Evolutionary conservation across 2,888 invertebrate species (phyloP).

Genomic region (Proisotoma minuta): DNA sequence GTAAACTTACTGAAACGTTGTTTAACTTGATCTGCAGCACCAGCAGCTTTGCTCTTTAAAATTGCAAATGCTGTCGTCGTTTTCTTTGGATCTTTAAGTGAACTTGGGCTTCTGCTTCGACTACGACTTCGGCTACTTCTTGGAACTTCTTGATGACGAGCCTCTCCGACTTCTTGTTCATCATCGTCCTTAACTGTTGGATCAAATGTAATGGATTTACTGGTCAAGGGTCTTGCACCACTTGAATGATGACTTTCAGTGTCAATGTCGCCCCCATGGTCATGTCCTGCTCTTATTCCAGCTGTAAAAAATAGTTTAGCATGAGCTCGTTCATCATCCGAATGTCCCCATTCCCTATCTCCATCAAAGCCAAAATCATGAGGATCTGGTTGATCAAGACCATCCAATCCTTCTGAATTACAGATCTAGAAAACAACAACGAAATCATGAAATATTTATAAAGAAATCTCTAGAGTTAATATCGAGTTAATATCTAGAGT

Average conservation of each 20-base stretch:
- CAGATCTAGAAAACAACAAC: slow-evolving; percentile 37
- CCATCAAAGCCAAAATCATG: slow-evolving; percentile 44
- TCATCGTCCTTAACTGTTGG: slow-evolving; percentile 25
- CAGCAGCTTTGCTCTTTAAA: slow-evolving; percentile 39
- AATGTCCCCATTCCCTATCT: slow-evolving; percentile 43
- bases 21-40: slow-evolving; percentile 37
- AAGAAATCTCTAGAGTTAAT: no score
- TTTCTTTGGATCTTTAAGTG: slow-evolving; percentile 13
- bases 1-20: slow-evolving; percentile 50
- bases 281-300: slow-evolving; percentile 32
- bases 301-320: slow-evolving; percentile 31
- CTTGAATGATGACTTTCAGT: slow-evolving; percentile 12
- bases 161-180: not conserved
- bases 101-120: not conserved
- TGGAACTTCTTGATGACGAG: slow-evolving; percentile 1
- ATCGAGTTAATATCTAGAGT: no score
- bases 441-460: no score
- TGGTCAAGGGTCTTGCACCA: slow-evolving; percentile 34
- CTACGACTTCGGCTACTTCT: not conserved
- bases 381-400: slow-evolving; percentile 42
- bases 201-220: slow-evolving; percentile 35
- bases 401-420: slow-evolving; percentile 46
- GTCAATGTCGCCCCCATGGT: slow-evolving; percentile 8
- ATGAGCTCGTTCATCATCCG: slow-evolving; percentile 28
- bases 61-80: slow-evolving; percentile 37